A percentile compares a stretch with the other conserved stretches of the same genome.
Conservation (phyloP, 2,888 invertebrate genomes). For the Brachypterus glaber region DNA sequence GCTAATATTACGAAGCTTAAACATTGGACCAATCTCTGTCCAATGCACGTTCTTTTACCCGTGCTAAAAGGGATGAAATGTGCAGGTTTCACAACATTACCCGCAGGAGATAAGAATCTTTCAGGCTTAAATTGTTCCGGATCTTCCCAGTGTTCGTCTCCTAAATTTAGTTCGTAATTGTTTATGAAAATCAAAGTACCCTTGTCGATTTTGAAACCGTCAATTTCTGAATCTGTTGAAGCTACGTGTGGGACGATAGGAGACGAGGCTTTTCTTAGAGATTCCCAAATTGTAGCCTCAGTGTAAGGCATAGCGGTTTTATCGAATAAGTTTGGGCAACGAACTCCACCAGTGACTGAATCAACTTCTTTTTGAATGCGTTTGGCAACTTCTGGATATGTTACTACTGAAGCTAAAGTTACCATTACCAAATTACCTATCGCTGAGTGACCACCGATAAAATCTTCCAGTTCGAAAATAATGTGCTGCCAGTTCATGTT, state of each 20-base stretch:
- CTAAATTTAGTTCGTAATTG: conserved; percentile 70
- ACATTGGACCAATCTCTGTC: conserved; percentile 68
- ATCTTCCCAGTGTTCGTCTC: conserved; percentile 61
- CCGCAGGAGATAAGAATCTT: conserved; percentile 51
- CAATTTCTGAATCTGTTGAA: conserved; percentile 61
- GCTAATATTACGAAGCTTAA: conserved; percentile 67
- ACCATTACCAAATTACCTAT: conserved; percentile 78
- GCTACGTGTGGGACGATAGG: conserved; percentile 88
- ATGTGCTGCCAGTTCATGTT: conserved; percentile 68
- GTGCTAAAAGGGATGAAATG: conserved; percentile 80
- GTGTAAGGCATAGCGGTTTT: conserved; percentile 64
- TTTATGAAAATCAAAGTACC: conserved; percentile 78
- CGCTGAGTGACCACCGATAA: conserved; percentile 81
- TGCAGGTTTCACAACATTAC: conserved; percentile 47
- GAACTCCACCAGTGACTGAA: conserved; percentile 43
- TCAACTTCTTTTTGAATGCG: conserved; percentile 64
- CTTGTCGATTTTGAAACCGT: conserved; percentile 61
- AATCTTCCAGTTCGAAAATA: conserved; percentile 76
- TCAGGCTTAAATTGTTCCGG: conserved; percentile 66
- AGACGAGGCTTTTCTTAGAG: conserved; percentile 68
- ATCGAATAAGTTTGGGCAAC: conserved; percentile 56
- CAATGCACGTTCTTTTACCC: conserved; percentile 79
- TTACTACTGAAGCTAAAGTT: conserved; percentile 57
- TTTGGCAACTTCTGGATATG: conserved; percentile 54
- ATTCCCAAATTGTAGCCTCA: conserved; percentile 72